Evolutionary conservation across 2,797 vertebrate genomes (phyloP).

Genomic region (Sphenopsis melanotis): DNA sequence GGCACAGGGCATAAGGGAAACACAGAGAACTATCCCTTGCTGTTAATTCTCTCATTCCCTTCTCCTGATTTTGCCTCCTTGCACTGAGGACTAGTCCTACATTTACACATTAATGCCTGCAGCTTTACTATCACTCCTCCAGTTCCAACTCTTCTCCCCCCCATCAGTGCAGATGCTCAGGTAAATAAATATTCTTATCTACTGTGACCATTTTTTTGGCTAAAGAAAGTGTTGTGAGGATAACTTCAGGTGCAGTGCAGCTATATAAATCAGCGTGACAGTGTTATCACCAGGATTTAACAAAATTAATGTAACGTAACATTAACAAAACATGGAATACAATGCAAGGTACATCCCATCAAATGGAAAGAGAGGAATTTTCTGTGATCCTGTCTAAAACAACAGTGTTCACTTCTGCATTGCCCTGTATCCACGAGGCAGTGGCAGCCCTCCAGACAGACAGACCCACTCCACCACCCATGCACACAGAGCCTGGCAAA

Average conservation of each 20-base stretch:
- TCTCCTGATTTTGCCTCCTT: neutral
- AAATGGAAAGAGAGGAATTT: neutral
- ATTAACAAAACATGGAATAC: neutral
- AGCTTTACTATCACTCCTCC: neutral
- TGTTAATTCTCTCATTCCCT: neutral
- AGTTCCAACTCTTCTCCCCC: neutral
- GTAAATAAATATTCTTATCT: neutral
- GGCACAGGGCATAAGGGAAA: neutral
- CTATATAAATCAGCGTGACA: neutral
- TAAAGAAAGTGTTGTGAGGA: neutral
- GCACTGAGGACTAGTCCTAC: neutral
- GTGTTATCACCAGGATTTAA: neutral
- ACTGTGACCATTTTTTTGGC: neutral
- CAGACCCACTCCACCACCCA: neutral
- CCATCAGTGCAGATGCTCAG: neutral
- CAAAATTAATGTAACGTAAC: neutral
- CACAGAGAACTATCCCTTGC: neutral
- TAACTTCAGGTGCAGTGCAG: neutral
- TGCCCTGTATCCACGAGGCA: neutral
- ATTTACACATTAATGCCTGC: neutral
- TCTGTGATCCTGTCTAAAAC: neutral
- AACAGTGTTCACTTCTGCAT: neutral
- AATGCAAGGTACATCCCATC: neutral
- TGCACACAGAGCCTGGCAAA: neutral
- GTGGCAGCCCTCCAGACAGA: neutral